Percentiles rank a stretch among this genome's conserved stretches.
Conservation (phyloP, 1,140 invertebrate genomes). For the Zaprionus ornatus region DNA sequence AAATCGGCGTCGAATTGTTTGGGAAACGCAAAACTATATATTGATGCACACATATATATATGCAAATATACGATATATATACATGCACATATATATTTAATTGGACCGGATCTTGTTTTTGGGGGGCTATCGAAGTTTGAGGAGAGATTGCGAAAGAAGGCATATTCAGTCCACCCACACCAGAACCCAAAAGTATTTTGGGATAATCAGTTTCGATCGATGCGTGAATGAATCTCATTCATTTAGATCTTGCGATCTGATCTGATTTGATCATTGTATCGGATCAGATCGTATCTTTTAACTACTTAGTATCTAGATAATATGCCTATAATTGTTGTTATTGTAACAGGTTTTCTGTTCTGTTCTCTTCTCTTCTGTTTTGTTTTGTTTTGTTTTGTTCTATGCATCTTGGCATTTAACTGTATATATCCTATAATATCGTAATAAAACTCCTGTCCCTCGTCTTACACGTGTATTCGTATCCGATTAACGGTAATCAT, state of each 20-base stretch:
- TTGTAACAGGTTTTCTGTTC: conserved; percentile 21
- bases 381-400: background rate
- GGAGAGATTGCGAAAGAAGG: background rate
- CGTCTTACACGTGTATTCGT: conserved; percentile 1
- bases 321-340: conserved; percentile 43
- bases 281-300: conserved; percentile 10
- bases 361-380: background rate
- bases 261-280: background rate
- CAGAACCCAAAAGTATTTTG: conserved; percentile 1
- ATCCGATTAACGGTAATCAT: conserved; percentile 16
- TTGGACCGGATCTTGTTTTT: background rate
- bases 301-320: conserved; percentile 7
- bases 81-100: background rate
- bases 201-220: background rate
- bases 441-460: conserved; percentile 25
- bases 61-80: background rate
- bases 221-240: conserved; percentile 11
- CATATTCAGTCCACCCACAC: background rate
- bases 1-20: background rate
- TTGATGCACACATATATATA: background rate
- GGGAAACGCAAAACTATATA: background rate
- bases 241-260: conserved; percentile 1
- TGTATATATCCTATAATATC: conserved; percentile 4
- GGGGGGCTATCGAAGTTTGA: background rate
- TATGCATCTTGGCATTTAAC: background rate